Percentiles rank a stretch among this genome's conserved stretches.
phyloP scores from a whole-genome alignment of 2,797 vertebrate species.

The Labeo calbasu region DNA sequence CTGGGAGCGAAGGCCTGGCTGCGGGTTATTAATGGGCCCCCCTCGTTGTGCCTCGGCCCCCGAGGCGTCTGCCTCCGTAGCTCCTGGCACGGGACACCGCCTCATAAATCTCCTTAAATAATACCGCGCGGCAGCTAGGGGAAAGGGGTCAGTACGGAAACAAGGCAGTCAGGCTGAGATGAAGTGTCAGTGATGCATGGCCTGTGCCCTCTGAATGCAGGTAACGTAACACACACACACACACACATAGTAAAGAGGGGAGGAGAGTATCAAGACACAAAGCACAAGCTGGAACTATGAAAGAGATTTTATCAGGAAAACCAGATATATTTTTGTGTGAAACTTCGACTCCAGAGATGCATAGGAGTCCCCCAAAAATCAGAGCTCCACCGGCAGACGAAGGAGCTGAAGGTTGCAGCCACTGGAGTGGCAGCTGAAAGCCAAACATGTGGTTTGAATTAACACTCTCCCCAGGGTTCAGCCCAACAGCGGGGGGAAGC shows the following conservation, averaged over 20 bases:
- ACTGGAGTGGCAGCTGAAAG: slow-evolving; percentile 33
- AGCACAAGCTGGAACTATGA: slow-evolving; percentile 47
- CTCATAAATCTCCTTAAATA: slow-evolving; percentile 98
- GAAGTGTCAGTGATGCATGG: slow-evolving; percentile 82
- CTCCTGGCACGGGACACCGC: slow-evolving; percentile 86
- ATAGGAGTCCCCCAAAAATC: slow-evolving; percentile 12
- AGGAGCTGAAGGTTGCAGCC: slow-evolving; percentile 8
- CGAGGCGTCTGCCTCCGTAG: slow-evolving; percentile 88
- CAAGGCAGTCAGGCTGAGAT: slow-evolving; percentile 90
- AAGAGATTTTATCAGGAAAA: slow-evolving; percentile 49
- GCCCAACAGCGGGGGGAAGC: slow-evolving; percentile 24
- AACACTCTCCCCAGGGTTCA: slow-evolving; percentile 38
- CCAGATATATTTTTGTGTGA: neutral
- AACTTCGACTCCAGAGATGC: slow-evolving; percentile 24
- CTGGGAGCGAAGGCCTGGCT: slow-evolving; percentile 73
- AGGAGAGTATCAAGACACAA: neutral
- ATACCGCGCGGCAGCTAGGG: slow-evolving; percentile 79
- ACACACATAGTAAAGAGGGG: slow-evolving; percentile 57
- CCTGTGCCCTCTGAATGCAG: slow-evolving; percentile 56
- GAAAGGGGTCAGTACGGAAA: slow-evolving; percentile 88
- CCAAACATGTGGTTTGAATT: slow-evolving; percentile 54
- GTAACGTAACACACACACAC: slow-evolving; percentile 55
- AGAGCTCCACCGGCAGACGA: slow-evolving; percentile 15
- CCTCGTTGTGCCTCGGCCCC: slow-evolving; percentile 80
- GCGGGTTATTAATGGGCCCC: slow-evolving; percentile 92